These are phyloP conservation scores for Mesorhabditis spiculigera DNA, from an alignment of 2,888 invertebrate genomes.

Conservation along the genomic window DNA sequence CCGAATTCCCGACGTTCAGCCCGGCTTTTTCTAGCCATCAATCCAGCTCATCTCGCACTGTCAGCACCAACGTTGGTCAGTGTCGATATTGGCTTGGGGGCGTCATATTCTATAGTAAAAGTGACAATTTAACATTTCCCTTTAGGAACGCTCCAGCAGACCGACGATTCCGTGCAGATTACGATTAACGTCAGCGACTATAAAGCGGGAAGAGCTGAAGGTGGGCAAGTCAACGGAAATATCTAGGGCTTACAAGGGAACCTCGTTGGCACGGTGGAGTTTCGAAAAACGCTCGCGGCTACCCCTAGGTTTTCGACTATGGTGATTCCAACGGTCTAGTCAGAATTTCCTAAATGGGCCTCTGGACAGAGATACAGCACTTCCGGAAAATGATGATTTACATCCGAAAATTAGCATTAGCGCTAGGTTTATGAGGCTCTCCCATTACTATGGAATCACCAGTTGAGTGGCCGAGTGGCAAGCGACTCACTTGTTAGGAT, in stretches of 20 bases:
- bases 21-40: constrained; percentile 14
- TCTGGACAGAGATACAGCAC: no score
- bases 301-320: no score
- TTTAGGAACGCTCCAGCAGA: constrained; percentile 36
- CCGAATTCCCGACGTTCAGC: background rate
- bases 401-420: no score
- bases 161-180: constrained; percentile 46
- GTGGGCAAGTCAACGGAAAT: constrained; percentile 16
- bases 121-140: constrained; percentile 13
- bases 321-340: no score
- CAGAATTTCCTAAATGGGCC: no score
- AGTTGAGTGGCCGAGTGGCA: no score
- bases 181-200: constrained; percentile 47
- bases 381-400: no score
- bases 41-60: background rate
- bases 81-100: background rate
- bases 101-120: background rate
- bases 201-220: constrained; percentile 50
- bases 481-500: no score
- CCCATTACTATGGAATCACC: no score
- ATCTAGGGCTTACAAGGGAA: background rate
- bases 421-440: no score
- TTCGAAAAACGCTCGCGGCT: no score
- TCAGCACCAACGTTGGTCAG: background rate
- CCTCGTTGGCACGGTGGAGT: no score